Evolutionary conservation across 2,113 vertebrate genomes (phyloP).

Genomic region (Hyperoodon ampullatus): DNA sequence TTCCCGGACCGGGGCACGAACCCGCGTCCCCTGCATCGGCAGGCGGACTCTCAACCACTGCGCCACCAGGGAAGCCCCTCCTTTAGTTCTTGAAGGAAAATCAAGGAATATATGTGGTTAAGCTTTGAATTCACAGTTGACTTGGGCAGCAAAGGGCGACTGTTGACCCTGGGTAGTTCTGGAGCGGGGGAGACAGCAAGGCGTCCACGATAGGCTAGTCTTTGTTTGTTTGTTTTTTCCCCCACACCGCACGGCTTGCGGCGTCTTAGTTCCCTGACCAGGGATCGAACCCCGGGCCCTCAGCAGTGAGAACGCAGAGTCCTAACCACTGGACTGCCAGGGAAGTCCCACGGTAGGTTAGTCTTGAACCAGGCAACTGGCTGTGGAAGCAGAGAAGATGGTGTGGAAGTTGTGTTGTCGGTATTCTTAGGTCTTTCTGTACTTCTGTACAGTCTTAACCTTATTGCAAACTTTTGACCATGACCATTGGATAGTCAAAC

Average conservation of each 20-base stretch:
- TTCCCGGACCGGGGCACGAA: too few relatives aligned
- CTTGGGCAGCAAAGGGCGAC: not conserved
- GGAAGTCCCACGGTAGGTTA: too few relatives aligned
- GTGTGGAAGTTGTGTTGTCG: not conserved
- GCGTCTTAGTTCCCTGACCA: too few relatives aligned
- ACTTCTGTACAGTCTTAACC: not conserved
- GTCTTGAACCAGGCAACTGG: not conserved
- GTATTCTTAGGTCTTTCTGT: not conserved
- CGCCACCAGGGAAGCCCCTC: not conserved
- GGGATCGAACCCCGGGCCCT: too few relatives aligned
- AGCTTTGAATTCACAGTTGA: slow-evolving; percentile 6
- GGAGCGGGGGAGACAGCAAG: not conserved
- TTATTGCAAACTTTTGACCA: not conserved
- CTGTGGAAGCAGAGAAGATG: not conserved
- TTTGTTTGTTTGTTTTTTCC: rapidly evolving
- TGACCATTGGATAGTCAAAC: not conserved
- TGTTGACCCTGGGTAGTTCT: not conserved
- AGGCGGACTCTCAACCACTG: too few relatives aligned
- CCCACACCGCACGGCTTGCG: too few relatives aligned
- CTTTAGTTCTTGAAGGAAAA: not conserved
- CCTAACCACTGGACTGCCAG: too few relatives aligned
- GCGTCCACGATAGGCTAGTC: not conserved
- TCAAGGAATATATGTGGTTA: not conserved
- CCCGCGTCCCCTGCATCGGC: too few relatives aligned
- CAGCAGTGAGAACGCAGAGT: too few relatives aligned